phyloP scores from a whole-genome alignment of 2,888 invertebrate genomes.

The Anthoptus insignis region DNA sequence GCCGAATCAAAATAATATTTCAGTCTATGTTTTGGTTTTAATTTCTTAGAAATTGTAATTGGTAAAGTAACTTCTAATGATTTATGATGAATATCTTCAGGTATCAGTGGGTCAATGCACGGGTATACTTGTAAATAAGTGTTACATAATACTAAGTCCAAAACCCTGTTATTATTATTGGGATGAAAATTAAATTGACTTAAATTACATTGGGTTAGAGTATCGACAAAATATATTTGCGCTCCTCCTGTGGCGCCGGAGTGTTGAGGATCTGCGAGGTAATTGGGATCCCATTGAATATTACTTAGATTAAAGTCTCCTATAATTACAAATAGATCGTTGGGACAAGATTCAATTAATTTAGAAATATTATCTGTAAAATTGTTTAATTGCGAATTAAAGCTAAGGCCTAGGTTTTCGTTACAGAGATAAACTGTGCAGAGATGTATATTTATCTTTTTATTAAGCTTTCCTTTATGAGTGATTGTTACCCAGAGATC shows the following conservation, averaged over 20 bases:
- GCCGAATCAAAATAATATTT: neutral
- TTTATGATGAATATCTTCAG: conserved; percentile 2
- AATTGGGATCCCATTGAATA: neutral
- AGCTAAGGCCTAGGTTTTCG: neutral
- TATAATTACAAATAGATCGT: neutral
- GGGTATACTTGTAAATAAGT: neutral
- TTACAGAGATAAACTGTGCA: neutral
- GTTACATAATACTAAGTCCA: neutral
- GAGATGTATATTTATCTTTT: neutral
- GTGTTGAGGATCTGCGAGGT: neutral
- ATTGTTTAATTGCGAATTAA: neutral
- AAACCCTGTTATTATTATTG: neutral
- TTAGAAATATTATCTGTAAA: neutral
- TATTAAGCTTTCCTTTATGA: neutral
- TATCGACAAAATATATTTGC: neutral
- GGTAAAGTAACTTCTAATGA: neutral
- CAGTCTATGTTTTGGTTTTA: neutral
- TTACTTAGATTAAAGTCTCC: neutral
- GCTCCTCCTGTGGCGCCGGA: neutral
- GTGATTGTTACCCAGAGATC: neutral
- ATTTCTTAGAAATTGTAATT: neutral
- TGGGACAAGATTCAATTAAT: neutral
- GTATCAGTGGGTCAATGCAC: neutral
- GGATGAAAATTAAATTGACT: neutral
- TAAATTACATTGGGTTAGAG: neutral